A percentile compares a stretch with the other conserved stretches of the same genome.
phyloP scores from a whole-genome alignment of 2,113 vertebrate species.

The Callipepla californica region DNA sequence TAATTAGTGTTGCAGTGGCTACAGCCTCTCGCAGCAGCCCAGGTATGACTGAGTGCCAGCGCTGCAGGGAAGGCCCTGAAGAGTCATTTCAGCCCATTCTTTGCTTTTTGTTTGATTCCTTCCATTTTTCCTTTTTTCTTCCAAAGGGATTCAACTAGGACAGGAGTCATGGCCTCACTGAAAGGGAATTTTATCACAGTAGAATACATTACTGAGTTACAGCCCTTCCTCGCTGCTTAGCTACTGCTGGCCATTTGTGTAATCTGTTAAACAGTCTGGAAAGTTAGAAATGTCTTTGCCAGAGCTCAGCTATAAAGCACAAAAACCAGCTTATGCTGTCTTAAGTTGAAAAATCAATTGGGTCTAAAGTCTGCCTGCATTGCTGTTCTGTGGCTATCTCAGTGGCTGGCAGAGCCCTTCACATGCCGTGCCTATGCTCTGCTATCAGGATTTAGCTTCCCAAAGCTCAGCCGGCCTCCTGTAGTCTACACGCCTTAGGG shows the following conservation, averaged over 20 bases:
- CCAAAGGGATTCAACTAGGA: neutral
- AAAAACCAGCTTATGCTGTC: neutral
- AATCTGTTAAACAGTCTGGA: slow-evolving; percentile 45
- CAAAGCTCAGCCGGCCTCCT: neutral
- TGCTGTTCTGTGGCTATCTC: neutral
- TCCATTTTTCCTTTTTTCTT: slow-evolving; percentile 50
- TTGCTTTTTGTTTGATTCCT: slow-evolving; percentile 37
- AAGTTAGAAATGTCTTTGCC: slow-evolving; percentile 16
- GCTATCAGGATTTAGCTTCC: neutral
- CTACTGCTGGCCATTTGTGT: neutral
- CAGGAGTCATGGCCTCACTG: slow-evolving; percentile 31
- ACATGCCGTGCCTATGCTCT: neutral
- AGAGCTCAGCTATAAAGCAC: neutral
- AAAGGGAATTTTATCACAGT: slow-evolving; percentile 42
- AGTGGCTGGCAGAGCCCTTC: neutral
- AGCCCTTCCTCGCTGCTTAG: neutral
- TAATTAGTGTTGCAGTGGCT: slow-evolving; percentile 20
- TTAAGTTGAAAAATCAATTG: slow-evolving; percentile 8
- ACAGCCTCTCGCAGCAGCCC: slow-evolving; percentile 1
- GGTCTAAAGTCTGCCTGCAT: neutral
- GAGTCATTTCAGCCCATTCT: neutral
- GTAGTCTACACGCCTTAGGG: neutral
- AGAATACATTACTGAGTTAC: slow-evolving; percentile 40
- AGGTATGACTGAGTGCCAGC: slow-evolving; percentile 21
- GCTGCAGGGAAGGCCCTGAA: slow-evolving; percentile 30